Evolutionary conservation across 2,888 invertebrate species (phyloP).

Genomic region (Heliconius sara): DNA sequence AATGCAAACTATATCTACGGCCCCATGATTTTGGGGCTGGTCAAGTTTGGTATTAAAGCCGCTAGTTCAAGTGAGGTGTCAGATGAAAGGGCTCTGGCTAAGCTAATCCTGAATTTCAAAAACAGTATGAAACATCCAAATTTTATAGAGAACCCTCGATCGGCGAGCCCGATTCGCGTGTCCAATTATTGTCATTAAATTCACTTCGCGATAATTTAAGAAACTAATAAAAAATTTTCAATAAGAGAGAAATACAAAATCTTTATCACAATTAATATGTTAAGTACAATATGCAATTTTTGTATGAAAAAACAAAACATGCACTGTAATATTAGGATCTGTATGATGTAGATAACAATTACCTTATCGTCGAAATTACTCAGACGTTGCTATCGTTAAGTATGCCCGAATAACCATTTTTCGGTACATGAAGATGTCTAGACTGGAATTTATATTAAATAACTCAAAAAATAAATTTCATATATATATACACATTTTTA

Average conservation of each 20-base stretch:
- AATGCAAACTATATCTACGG: no score
- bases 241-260: not conserved
- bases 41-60: no score
- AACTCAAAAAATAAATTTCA: not conserved
- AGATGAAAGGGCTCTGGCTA: no score
- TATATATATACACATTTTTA: not conserved
- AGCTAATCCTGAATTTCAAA: no score
- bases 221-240: not conserved
- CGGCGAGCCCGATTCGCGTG: no score
- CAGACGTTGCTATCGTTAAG: conserved; percentile 32
- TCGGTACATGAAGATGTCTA: conserved; percentile 27
- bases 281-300: not conserved
- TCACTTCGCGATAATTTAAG: not conserved
- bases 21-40: no score
- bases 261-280: not conserved
- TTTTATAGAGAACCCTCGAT: no score
- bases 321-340: conserved; percentile 17
- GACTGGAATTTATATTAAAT: not conserved
- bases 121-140: no score
- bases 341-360: conserved; percentile 28
- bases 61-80: no score
- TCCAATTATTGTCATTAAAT: not conserved
- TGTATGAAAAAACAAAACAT: conserved; percentile 1
- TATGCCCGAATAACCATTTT: conserved; percentile 34
- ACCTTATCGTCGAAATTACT: conserved; percentile 37